A percentile compares a stretch with the other conserved stretches of the same genome.
Evolutionary conservation across 2,113 vertebrate species (phyloP).

Genomic region (Pedetes capensis): DNA sequence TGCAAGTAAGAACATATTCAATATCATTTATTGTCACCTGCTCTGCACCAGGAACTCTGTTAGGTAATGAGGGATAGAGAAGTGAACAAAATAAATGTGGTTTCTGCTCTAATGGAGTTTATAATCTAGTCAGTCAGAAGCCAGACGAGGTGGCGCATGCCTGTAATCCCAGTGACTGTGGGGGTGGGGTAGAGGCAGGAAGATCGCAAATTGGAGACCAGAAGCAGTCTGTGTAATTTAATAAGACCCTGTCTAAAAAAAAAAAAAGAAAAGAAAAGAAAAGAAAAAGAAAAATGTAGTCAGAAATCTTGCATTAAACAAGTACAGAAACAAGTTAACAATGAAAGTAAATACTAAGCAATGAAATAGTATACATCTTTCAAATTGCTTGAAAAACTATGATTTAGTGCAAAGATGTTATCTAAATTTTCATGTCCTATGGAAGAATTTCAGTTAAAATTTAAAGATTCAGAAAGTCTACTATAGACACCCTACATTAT

Average conservation of each 20-base stretch:
- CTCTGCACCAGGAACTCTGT: not conserved
- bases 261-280: too few relatives aligned
- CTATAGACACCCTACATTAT: not conserved
- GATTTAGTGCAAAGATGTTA: not conserved
- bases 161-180: too few relatives aligned
- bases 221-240: too few relatives aligned
- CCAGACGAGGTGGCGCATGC: too few relatives aligned
- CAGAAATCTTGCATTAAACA: not conserved
- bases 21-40: conserved; percentile 3
- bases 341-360: not conserved
- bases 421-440: not conserved
- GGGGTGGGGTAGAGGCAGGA: too few relatives aligned
- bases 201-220: too few relatives aligned
- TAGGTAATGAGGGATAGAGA: not conserved
- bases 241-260: too few relatives aligned
- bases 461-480: not conserved
- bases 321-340: not conserved
- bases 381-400: not conserved
- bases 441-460: conserved; percentile 26
- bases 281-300: too few relatives aligned
- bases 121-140: not conserved
- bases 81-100: not conserved
- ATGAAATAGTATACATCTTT: not conserved
- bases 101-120: not conserved
- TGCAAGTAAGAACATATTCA: not conserved